These are phyloP conservation scores for Gopherus evgoodei DNA, from an alignment of 2,113 vertebrate genomes.

Conservation along the genomic window DNA sequence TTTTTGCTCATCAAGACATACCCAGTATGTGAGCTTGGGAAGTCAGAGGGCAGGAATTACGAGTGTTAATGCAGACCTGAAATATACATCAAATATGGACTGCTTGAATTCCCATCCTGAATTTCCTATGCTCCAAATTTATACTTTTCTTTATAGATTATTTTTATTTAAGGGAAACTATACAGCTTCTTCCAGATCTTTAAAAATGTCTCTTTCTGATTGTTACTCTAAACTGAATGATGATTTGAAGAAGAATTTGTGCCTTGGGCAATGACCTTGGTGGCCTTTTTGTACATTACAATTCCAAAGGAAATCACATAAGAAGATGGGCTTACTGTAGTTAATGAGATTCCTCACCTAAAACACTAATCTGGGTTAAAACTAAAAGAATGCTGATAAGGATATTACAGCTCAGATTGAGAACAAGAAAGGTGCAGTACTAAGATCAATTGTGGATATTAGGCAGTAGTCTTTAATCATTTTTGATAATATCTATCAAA, in stretches of 20 bases:
- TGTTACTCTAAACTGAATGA: slow-evolving; percentile 76
- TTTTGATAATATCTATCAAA: slow-evolving; percentile 74
- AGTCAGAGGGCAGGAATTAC: not conserved
- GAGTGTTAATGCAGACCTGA: not conserved
- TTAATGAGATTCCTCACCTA: slow-evolving; percentile 84
- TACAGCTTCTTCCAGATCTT: slow-evolving; percentile 42
- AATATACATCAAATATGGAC: not conserved
- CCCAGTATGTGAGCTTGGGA: not conserved
- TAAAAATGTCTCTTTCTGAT: slow-evolving; percentile 54
- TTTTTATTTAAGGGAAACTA: slow-evolving; percentile 31
- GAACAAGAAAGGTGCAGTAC: slow-evolving; percentile 81
- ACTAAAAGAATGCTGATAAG: slow-evolving; percentile 89
- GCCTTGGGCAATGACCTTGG: slow-evolving; percentile 84
- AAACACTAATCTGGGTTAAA: slow-evolving; percentile 89
- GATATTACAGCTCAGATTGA: slow-evolving; percentile 83
- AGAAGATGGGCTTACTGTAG: slow-evolving; percentile 79
- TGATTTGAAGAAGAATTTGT: slow-evolving; percentile 80
- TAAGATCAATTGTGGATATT: slow-evolving; percentile 85
- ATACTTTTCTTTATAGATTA: not conserved
- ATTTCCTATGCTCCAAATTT: slow-evolving; percentile 32
- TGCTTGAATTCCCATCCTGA: fast-evolving
- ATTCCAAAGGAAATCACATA: slow-evolving; percentile 87
- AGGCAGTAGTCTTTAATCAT: slow-evolving; percentile 83
- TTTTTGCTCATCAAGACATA: not conserved
- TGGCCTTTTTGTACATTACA: slow-evolving; percentile 80